A percentile compares a stretch with the other conserved stretches of the same genome.
These are phyloP conservation scores for Haemorhous mexicanus DNA, from an alignment of 2,113 vertebrate species.

Conservation along the genomic window DNA sequence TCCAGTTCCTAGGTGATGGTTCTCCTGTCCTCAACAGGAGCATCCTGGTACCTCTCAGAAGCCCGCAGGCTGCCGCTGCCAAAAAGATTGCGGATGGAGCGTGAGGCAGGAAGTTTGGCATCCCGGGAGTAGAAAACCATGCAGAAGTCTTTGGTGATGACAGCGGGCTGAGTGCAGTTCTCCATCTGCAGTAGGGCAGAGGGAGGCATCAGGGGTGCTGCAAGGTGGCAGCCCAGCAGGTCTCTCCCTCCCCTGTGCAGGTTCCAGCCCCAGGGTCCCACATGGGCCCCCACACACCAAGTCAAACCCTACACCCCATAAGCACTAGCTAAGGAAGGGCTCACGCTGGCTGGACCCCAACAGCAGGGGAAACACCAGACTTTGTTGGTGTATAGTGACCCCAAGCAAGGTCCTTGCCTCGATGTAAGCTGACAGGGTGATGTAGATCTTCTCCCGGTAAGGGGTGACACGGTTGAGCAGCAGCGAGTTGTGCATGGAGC, in stretches of 20 bases:
- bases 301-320: not conserved
- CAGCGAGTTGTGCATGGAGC: conserved; percentile 98
- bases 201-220: not conserved
- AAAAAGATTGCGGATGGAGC: conserved; percentile 93
- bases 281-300: not conserved
- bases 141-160: conserved; percentile 97
- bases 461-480: conserved; percentile 95
- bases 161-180: conserved; percentile 90
- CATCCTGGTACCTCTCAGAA: conserved; percentile 82
- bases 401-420: conserved; percentile 76
- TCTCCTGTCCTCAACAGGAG: not conserved
- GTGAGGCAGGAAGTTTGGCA: conserved; percentile 90
- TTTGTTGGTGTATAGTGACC: not conserved
- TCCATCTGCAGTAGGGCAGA: conserved; percentile 81
- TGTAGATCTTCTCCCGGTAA: conserved; percentile 96
- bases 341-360: not conserved
- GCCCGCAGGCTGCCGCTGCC: conserved; percentile 88
- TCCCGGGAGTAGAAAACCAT: conserved; percentile 98
- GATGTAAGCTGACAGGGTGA: conserved; percentile 94
- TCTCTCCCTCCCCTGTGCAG: not conserved
- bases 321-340: not conserved
- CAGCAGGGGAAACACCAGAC: not conserved
- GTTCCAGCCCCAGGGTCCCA: not conserved
- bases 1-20: not conserved
- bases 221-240: not conserved